Conservation (phyloP, 2,113 vertebrate genomes). For the Lipophrys pholis region DNA sequence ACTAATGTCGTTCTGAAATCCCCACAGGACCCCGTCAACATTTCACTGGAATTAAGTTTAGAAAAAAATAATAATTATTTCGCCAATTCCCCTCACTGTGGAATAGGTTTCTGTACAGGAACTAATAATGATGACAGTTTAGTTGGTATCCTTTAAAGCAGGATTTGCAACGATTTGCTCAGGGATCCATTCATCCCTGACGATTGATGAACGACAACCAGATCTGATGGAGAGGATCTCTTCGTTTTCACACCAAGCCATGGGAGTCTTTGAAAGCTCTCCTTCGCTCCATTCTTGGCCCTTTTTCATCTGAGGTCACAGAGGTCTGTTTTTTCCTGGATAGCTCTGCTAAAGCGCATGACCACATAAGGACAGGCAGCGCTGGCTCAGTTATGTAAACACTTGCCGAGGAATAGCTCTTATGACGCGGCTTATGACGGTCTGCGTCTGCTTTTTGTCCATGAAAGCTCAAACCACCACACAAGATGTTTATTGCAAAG, state of each 20-base stretch:
- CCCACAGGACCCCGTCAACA: not conserved
- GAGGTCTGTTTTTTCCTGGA: slow-evolving; percentile 72
- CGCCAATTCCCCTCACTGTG: slow-evolving; percentile 40
- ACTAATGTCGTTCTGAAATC: slow-evolving; percentile 3
- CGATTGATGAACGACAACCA: slow-evolving; percentile 29
- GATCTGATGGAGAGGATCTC: slow-evolving; percentile 33
- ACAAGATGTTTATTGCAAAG: slow-evolving; percentile 35
- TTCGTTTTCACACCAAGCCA: not conserved
- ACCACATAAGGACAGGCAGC: slow-evolving; percentile 85
- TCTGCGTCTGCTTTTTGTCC: slow-evolving; percentile 48
- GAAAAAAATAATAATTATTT: slow-evolving; percentile 20
- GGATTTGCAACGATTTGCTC: slow-evolving; percentile 31
- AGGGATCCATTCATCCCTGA: slow-evolving; percentile 3
- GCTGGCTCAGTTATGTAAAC: slow-evolving; percentile 77
- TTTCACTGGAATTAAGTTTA: slow-evolving; percentile 4
- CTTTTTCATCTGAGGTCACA: slow-evolving; percentile 57
- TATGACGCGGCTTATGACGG: slow-evolving; percentile 28
- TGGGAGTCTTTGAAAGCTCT: slow-evolving; percentile 28
- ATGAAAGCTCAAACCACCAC: slow-evolving; percentile 31
- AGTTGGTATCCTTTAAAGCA: slow-evolving; percentile 17
- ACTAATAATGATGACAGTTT: slow-evolving; percentile 29
- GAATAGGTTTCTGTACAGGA: slow-evolving; percentile 40
- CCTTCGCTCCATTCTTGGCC: slow-evolving; percentile 56
- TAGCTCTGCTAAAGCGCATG: slow-evolving; percentile 70
- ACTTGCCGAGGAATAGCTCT: slow-evolving; percentile 69